Base-by-base conservation (phyloP, 2,888 invertebrate species). In the Papilio protenor region DNA sequence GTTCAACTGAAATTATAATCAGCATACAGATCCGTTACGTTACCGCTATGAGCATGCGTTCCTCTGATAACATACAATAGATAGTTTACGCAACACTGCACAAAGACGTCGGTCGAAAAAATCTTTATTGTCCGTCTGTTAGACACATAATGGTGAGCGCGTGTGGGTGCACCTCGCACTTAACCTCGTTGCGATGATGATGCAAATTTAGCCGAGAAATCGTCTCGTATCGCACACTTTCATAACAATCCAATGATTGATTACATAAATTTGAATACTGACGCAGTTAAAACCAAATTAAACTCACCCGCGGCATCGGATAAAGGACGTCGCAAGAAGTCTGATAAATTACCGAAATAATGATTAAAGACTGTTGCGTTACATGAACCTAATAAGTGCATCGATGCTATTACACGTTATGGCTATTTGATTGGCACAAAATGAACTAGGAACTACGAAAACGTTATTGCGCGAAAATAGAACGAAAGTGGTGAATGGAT, bases 181-280 rank as follows among this genome's bases (percentile, higher is more conserved):
- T 89, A 91, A 89, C 90, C 89, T 89, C 87, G 86, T 87, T 88
- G 88, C 88, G 87, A 83, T 85, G 89, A 88, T 94, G 94, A 91
- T 90, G 94, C 91, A 93, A 94, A 93, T 90, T 89, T 87, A 89
- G 84, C 86, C 90, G 89, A 93, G 93, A 93, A 92, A 92, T 92
- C 90, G 86, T 88, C 90, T 89, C 85, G 90, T 91, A 93, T 91
- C 89, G 89, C 89, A 91, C 90, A 91, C 92, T 94, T 94, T 94
- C 94, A 93, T 93, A 94, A 94, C 93, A 91, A 94, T 91, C 91
- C 86, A 82, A 88, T 94, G 94, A 94, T 94, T 94, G 94, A 94
- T 94, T 93, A 91, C 89, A 91, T 91, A 91, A 93, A 94, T 94
- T 92, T 92, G 88, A 94, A 94, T 92, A 91, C 91, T 89, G 89